Evolutionary conservation across 2,888 invertebrate species (phyloP), one percentile per base, ranked within the genome.

Genomic region (Proisotoma minuta): DNA sequence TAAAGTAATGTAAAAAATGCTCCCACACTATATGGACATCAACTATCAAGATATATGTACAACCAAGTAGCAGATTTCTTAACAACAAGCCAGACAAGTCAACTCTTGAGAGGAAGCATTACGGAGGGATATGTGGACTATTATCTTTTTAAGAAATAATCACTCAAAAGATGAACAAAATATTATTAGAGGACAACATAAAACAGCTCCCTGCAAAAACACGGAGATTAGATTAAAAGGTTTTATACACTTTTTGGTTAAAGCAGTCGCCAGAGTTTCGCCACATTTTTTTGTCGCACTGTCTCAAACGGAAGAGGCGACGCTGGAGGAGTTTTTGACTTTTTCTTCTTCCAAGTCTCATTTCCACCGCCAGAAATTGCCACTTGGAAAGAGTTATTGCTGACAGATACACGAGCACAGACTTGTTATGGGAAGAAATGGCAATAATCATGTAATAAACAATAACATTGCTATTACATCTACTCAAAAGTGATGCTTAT

Each of bases 21-120:
- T 43, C 43, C 43, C 43, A 43, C 43, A 39, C 53, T 54, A 29
- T 54, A 54, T 54, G 53, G 53, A 54, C 28, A 26, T 28, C 52
- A 54, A 27, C 43, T 43, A 12, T 5, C n/a, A n/a, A n/a, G n/a
- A n/a, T n/a, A n/a, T n/a, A n/a, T n/a, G n/a, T n/a, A n/a, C n/a
- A n/a, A n/a, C n/a, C n/a, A n/a, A n/a, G n/a, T n/a, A n/a, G n/a
- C n/a, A n/a, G n/a, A n/a, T n/a, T n/a, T n/a, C n/a, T n/a, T n/a
- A n/a, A n/a, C n/a, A n/a, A n/a, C n/a, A n/a, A n/a, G n/a, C n/a
- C n/a, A n/a, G n/a, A n/a, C n/a, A n/a, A n/a, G n/a, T n/a, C n/a
- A n/a, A n/a, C n/a, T n/a, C n/a, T n/a, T n/a, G n/a, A n/a, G n/a
- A n/a, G n/a, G n/a, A n/a, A 18, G 43, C 20, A 20, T 34, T 34